phyloP scores from a whole-genome alignment of 2,113 vertebrate genomes.

The Alexandromys fortis region DNA sequence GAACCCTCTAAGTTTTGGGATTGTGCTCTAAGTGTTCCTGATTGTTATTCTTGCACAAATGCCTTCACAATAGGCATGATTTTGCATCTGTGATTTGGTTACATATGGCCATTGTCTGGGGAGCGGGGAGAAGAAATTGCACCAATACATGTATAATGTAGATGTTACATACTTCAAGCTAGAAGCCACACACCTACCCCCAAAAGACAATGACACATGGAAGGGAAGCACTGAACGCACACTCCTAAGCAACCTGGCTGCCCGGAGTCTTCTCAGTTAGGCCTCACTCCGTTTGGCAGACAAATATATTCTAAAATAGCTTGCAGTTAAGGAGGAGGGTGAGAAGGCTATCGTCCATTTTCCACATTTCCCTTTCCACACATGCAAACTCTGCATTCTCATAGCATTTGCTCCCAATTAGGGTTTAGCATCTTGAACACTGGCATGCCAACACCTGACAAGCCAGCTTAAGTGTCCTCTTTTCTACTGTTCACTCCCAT shows the following conservation, averaged over 20 bases:
- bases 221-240: slow-evolving; percentile 23
- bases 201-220: not conserved
- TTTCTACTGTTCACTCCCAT: not conserved
- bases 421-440: not conserved
- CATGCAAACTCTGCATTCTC: not conserved
- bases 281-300: not conserved
- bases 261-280: not conserved
- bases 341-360: not conserved
- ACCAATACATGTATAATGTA: not conserved
- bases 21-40: slow-evolving; percentile 20
- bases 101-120: not conserved
- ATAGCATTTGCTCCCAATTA: not conserved
- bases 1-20: slow-evolving; percentile 26
- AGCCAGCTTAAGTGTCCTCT: not conserved
- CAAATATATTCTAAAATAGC: not conserved
- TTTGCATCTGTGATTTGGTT: slow-evolving; percentile 15
- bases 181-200: not conserved
- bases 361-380: not conserved
- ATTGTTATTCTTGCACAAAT: slow-evolving; percentile 4
- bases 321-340: not conserved
- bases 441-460: not conserved
- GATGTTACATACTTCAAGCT: slow-evolving; percentile 39
- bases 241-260: not conserved
- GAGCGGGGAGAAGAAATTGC: not conserved
- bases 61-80: slow-evolving; percentile 4